A percentile compares a stretch with the other conserved stretches of the same genome.
Evolutionary conservation across 2,888 invertebrate species (phyloP).

Genomic region (Tipula unca): DNA sequence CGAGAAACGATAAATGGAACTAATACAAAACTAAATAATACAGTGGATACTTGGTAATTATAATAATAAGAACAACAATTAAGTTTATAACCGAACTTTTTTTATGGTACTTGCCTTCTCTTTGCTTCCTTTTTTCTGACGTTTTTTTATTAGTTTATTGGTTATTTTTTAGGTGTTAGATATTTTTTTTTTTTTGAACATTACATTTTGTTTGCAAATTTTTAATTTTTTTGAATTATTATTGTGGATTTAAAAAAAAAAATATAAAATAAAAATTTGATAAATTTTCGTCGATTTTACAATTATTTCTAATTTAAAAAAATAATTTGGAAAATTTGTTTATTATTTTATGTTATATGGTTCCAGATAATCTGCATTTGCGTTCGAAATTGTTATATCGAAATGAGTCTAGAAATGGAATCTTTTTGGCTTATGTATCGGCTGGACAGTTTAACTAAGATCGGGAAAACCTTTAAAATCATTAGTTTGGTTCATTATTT

Average conservation of each 20-base stretch:
- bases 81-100: neutral
- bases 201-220: neutral
- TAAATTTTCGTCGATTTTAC: neutral
- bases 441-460: too few species aligned
- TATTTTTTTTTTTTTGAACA: neutral
- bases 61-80: neutral
- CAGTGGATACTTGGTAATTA: neutral
- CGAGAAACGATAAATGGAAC: neutral
- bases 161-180: neutral
- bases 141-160: neutral
- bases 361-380: neutral
- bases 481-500: too few species aligned
- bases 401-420: neutral
- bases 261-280: neutral
- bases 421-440: too few species aligned
- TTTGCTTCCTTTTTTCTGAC: slow-evolving; percentile 78
- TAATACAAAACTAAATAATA: neutral
- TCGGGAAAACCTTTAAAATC: too few species aligned
- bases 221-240: neutral
- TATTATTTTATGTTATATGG: neutral
- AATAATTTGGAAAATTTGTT: neutral
- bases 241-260: neutral
- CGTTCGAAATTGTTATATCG: neutral
- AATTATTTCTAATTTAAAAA: neutral
- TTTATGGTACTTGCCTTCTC: slow-evolving; percentile 63